phyloP scores from a whole-genome alignment of 2,113 vertebrate genomes.

The Columba janthina region DNA sequence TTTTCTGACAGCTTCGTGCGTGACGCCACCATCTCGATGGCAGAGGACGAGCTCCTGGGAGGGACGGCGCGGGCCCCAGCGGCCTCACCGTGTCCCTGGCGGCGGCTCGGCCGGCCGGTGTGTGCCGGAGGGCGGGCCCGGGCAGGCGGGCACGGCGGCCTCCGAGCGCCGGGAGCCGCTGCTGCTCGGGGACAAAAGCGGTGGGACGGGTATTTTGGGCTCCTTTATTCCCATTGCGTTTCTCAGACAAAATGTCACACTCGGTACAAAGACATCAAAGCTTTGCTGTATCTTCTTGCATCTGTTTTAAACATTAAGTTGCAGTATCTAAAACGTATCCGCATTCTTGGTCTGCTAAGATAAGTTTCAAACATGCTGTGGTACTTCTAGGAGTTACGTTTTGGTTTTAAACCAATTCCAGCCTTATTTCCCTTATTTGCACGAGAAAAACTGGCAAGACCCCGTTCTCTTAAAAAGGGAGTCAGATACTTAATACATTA shows the following conservation, averaged over 20 bases:
- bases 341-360: fast-evolving
- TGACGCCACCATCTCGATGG: neutral
- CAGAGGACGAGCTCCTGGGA: fast-evolving
- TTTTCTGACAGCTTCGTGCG: neutral
- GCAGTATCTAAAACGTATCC: neutral
- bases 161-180: fast-evolving
- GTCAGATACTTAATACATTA: neutral
- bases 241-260: fast-evolving
- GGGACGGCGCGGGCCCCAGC: neutral
- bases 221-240: fast-evolving
- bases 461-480: neutral
- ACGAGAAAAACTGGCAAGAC: neutral
- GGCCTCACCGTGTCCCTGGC: too few species aligned
- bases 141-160: too few species aligned
- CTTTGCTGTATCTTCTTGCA: fast-evolving
- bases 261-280: fast-evolving
- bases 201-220: fast-evolving
- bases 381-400: neutral
- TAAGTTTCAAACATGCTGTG: neutral
- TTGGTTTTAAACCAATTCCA: neutral
- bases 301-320: neutral
- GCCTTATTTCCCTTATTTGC: neutral
- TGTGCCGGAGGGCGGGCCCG: too few species aligned
- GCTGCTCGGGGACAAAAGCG: fast-evolving
- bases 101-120: neutral